These are phyloP conservation scores for Eulemur mongoz DNA, from an alignment of 2,797 vertebrate species.

Conservation along the genomic window DNA sequence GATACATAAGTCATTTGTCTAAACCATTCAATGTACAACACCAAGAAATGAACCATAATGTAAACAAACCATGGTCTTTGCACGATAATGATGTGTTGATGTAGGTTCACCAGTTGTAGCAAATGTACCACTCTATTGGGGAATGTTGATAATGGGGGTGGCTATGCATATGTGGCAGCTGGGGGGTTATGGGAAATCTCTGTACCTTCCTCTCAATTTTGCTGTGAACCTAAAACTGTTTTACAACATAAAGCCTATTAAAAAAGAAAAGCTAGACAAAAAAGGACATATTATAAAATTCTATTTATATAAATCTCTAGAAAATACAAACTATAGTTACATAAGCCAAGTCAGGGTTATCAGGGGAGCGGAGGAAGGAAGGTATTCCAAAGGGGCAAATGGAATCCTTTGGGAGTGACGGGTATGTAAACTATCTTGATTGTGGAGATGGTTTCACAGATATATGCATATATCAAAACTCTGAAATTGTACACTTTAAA, in stretches of 20 bases:
- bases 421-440: not conserved
- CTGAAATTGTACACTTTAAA: not conserved
- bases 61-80: not conserved
- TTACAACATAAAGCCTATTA: not conserved
- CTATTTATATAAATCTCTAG: not conserved
- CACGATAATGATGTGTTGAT: not conserved
- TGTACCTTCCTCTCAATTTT: not conserved
- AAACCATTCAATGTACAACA: not conserved
- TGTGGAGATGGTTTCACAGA: not conserved
- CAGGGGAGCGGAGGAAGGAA: not conserved
- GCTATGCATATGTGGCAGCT: not conserved
- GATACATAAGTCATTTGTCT: not conserved
- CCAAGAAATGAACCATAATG: not conserved
- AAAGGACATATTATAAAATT: not conserved
- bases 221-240: not conserved
- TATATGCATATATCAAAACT: not conserved
- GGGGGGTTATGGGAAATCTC: not conserved
- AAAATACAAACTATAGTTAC: not conserved
- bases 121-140: not conserved
- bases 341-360: not conserved
- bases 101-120: not conserved
- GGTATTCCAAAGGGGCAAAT: not conserved
- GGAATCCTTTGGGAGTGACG: not conserved
- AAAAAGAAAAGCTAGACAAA: not conserved
- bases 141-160: not conserved